phyloP scores from a whole-genome alignment of 2,888 invertebrate genomes.

The Dynastes maya region DNA sequence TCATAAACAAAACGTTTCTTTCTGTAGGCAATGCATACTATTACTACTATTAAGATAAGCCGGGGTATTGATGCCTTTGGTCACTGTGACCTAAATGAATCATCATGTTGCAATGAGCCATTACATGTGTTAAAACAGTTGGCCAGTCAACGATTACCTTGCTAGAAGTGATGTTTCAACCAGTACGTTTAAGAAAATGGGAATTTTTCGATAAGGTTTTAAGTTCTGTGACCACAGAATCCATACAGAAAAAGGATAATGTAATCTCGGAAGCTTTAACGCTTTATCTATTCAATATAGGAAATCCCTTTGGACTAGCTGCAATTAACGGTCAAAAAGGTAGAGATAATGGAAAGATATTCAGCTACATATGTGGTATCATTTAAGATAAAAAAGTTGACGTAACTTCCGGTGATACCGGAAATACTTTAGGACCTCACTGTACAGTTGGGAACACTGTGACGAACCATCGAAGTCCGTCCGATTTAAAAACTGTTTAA shows the following conservation, averaged over 20 bases:
- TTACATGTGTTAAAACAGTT: conserved; percentile 65
- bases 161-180: conserved; percentile 83
- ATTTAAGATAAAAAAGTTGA: no score
- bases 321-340: conserved; percentile 87
- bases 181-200: conserved; percentile 76
- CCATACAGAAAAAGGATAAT: conserved; percentile 81
- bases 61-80: no score
- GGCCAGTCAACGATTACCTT: conserved; percentile 76
- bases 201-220: conserved; percentile 77
- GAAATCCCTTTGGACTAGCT: conserved; percentile 83
- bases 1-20: no score
- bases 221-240: conserved; percentile 75
- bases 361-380: conserved; percentile 72
- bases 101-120: conserved; percentile 61
- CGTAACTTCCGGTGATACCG: conserved; percentile 62
- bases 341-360: conserved; percentile 85
- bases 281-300: conserved; percentile 85
- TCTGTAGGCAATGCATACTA: no score
- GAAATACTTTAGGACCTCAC: conserved; percentile 61
- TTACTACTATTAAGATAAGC: no score
- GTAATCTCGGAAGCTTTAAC: conserved; percentile 81
- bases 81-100: not conserved
- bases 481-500: no score
- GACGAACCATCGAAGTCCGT: no score
- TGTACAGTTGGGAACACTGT: no score